phyloP scores from a whole-genome alignment of 2,888 invertebrate genomes.

The Elmis aenea region DNA sequence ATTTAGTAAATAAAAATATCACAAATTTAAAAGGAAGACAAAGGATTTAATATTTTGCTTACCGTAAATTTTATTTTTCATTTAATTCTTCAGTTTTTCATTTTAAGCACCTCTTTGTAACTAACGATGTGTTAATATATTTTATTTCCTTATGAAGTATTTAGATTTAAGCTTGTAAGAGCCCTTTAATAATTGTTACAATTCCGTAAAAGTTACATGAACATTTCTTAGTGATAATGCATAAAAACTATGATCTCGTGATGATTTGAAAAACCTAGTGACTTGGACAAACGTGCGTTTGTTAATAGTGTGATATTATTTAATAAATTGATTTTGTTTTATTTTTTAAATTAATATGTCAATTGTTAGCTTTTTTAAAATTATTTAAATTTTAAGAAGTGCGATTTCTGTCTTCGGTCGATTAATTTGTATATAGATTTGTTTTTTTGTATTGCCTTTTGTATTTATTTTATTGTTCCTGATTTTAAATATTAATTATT shows the following conservation, averaged over 20 bases:
- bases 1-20: too few relatives aligned
- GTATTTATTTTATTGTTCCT: slow-evolving; percentile 47
- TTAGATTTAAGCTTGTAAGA: too few relatives aligned
- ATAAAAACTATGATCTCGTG: slow-evolving; percentile 43
- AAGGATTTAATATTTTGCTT: too few relatives aligned
- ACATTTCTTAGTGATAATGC: slow-evolving; percentile 14
- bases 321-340: slow-evolving; percentile 46
- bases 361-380: slow-evolving; percentile 42
- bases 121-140: too few relatives aligned
- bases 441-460: slow-evolving; percentile 37
- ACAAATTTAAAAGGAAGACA: too few relatives aligned
- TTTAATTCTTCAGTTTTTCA: too few relatives aligned
- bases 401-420: slow-evolving; percentile 19
- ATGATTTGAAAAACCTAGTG: slow-evolving; percentile 40
- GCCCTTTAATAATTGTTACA: too few relatives aligned
- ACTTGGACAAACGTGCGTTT: slow-evolving; percentile 41
- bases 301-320: slow-evolving; percentile 49
- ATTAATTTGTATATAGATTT: slow-evolving; percentile 38
- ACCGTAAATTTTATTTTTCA: too few relatives aligned
- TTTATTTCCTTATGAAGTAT: too few relatives aligned
- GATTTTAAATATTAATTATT: slow-evolving; percentile 29
- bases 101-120: too few relatives aligned
- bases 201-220: too few relatives aligned
- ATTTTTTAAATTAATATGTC: slow-evolving; percentile 34
- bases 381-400: slow-evolving; percentile 24